Percentiles rank a stretch among this genome's conserved stretches.
phyloP scores from a whole-genome alignment of 2,113 vertebrate species.

The Carassius carassius region DNA sequence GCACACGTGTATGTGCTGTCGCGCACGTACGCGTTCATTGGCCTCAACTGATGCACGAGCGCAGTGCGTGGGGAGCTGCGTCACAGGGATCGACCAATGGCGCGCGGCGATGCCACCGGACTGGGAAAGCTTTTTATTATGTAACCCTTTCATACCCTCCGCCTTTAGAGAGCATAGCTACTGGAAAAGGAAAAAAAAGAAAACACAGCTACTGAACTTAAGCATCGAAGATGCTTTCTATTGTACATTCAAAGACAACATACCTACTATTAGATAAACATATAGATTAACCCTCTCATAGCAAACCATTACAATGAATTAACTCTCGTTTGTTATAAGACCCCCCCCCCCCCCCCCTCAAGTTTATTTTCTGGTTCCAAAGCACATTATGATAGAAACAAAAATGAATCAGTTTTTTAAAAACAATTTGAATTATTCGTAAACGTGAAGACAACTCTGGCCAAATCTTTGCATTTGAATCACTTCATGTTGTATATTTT shows the following conservation, averaged over 20 bases:
- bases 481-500: neutral
- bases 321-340: neutral
- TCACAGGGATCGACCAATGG: conserved; percentile 30
- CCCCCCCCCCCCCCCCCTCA: neutral
- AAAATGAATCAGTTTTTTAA: neutral
- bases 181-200: neutral
- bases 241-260: neutral
- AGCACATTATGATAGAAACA: neutral
- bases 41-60: conserved; percentile 21
- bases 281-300: neutral
- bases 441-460: neutral
- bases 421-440: neutral
- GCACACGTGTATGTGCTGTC: conserved; percentile 38
- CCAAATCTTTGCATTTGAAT: neutral
- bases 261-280: neutral
- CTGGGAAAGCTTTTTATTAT: conserved; percentile 34
- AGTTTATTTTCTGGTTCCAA: neutral
- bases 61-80: conserved; percentile 23
- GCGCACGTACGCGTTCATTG: conserved; percentile 54
- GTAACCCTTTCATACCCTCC: conserved; percentile 41
- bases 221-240: neutral
- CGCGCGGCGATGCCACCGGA: neutral
- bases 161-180: neutral
- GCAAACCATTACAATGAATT: neutral
- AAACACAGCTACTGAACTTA: neutral